Percentiles rank a stretch among this genome's conserved stretches.
Evolutionary conservation across 2,113 vertebrate genomes (phyloP).

Genomic region (Leuciscus idus): DNA sequence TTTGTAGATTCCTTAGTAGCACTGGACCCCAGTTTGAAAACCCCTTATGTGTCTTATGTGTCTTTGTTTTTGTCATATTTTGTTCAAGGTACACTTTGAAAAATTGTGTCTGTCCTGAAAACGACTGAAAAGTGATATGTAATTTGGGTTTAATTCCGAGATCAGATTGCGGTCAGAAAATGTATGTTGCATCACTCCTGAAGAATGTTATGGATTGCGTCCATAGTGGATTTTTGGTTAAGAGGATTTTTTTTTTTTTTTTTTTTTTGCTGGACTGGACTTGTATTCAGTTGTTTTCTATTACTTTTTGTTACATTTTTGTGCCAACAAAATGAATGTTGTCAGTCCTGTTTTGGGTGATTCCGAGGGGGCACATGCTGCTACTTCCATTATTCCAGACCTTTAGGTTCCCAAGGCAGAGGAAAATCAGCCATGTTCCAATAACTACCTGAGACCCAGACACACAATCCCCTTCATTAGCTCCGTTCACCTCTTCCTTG

Average conservation of each 20-base stretch:
- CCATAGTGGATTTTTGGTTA: conserved; percentile 14
- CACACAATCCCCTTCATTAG: conserved; percentile 59
- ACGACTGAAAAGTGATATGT: background rate
- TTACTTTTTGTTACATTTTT: conserved; percentile 1
- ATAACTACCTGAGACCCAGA: conserved; percentile 50
- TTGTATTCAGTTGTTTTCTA: background rate
- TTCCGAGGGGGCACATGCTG: conserved; percentile 12
- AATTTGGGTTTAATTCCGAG: background rate
- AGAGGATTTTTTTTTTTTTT: background rate
- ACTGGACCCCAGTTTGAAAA: background rate
- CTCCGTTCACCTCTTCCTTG: conserved; percentile 50
- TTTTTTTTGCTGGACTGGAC: background rate
- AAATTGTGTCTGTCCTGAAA: background rate
- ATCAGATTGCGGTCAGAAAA: conserved; percentile 1
- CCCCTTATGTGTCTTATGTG: background rate
- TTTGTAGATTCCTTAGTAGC: background rate
- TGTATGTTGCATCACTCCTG: background rate
- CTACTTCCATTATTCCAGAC: conserved; percentile 35
- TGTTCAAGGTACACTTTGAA: background rate
- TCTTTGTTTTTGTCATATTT: background rate
- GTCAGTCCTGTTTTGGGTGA: background rate
- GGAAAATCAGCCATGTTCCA: conserved; percentile 39
- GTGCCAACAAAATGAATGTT: conserved; percentile 8
- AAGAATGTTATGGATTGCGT: background rate
- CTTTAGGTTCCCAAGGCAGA: conserved; percentile 42